Percentiles rank a stretch among this genome's conserved stretches.
phyloP scores from a whole-genome alignment of 2,888 invertebrate species.

The Lampropteryx suffumata region DNA sequence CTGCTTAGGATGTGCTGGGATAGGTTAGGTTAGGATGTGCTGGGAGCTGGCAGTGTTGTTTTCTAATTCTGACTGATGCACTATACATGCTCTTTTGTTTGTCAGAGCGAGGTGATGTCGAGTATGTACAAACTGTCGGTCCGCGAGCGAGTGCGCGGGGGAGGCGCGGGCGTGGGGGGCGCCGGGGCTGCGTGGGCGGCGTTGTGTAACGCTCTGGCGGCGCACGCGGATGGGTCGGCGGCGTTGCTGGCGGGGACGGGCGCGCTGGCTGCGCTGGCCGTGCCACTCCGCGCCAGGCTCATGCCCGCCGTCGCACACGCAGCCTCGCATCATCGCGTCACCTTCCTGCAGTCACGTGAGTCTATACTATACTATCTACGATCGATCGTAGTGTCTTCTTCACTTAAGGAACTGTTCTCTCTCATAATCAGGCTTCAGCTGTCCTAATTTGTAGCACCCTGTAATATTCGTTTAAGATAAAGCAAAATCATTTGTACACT shows the following conservation, averaged over 20 bases:
- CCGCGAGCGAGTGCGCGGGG: conserved; percentile 41
- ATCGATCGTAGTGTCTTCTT: too few species aligned
- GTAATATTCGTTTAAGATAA: too few species aligned
- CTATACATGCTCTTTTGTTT: not conserved
- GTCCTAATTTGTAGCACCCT: too few species aligned
- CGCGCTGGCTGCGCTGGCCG: conserved; percentile 42
- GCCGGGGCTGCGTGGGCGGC: conserved; percentile 50
- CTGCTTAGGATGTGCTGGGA: too few species aligned
- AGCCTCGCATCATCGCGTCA: conserved; percentile 56
- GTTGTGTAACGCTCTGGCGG: conserved; percentile 40
- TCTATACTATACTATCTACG: not conserved
- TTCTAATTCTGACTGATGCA: too few species aligned
- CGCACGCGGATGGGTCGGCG: conserved; percentile 39
- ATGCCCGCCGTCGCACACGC: conserved; percentile 68
- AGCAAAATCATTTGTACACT: too few species aligned
- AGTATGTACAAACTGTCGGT: conserved; percentile 49
- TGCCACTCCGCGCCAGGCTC: conserved; percentile 43
- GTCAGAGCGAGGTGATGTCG: conserved; percentile 58
- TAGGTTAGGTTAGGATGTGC: too few species aligned
- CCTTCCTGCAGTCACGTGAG: conserved; percentile 63
- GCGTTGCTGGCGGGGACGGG: conserved; percentile 44
- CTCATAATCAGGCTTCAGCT: too few species aligned
- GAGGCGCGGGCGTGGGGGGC: conserved; percentile 22
- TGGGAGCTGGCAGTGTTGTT: too few species aligned
- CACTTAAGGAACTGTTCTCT: too few species aligned